A percentile compares a stretch with the other conserved stretches of the same genome.
phyloP scores from a whole-genome alignment of 2,797 vertebrate species.

The Stomatorhinus walkeri region DNA sequence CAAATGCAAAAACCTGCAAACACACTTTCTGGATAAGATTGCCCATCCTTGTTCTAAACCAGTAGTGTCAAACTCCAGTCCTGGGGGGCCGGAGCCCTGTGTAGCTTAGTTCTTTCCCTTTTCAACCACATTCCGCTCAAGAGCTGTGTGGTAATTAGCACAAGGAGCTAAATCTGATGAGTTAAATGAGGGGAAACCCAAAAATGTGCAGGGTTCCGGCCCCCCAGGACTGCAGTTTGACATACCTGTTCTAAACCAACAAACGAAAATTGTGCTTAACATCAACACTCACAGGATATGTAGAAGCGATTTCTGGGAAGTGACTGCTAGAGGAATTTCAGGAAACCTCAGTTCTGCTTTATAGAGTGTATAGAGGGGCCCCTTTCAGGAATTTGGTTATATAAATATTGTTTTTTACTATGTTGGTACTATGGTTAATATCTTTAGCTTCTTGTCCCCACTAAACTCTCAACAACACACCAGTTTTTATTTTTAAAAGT shows the following conservation, averaged over 20 bases:
- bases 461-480: not conserved
- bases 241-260: not conserved
- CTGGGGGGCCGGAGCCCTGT: too few species aligned
- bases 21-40: not conserved
- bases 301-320: not conserved
- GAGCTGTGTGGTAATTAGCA: too few species aligned
- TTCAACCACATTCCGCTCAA: too few species aligned
- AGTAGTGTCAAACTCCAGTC: too few species aligned
- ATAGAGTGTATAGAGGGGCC: not conserved
- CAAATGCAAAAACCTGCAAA: not conserved
- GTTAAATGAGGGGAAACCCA: too few species aligned
- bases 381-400: not conserved
- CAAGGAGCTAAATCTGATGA: too few species aligned
- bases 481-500: not conserved
- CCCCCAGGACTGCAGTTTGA: too few species aligned
- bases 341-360: not conserved
- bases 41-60: not conserved
- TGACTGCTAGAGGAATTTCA: not conserved
- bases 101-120: too few species aligned
- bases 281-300: not conserved
- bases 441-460: not conserved
- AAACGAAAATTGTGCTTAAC: not conserved
- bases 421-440: not conserved
- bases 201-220: too few species aligned
- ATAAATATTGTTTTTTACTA: not conserved